Evolutionary conservation across 2,797 vertebrate genomes (phyloP).

Genomic region (Discoglossus pictus): DNA sequence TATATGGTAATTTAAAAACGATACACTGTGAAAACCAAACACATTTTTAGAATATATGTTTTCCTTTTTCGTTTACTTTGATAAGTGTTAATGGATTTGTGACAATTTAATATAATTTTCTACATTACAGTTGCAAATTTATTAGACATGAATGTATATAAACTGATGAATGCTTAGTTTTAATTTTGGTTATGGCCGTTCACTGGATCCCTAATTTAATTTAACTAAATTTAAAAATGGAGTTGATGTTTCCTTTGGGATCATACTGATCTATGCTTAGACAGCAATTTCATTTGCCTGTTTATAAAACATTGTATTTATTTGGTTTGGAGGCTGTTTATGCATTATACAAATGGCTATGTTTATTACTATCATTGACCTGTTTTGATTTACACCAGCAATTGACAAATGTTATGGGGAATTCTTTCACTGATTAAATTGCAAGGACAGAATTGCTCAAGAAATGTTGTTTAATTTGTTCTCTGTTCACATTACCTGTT

Average conservation of each 20-base stretch:
- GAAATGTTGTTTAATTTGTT: conserved; percentile 11
- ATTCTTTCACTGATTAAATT: neutral
- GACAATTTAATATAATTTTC: too few species aligned
- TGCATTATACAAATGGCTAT: neutral
- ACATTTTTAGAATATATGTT: too few species aligned
- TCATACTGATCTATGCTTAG: conserved; percentile 1
- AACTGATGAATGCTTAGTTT: conserved; percentile 8
- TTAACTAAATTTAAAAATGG: conserved; percentile 29
- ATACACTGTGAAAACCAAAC: too few species aligned
- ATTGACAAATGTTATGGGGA: neutral
- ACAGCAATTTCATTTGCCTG: conserved; percentile 7
- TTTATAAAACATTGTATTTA: conserved; percentile 10
- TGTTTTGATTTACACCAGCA: neutral
- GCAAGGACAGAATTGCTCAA: neutral
- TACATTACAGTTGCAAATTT: too few species aligned
- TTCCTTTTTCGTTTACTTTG: too few species aligned
- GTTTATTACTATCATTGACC: neutral
- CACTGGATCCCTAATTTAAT: conserved; percentile 27
- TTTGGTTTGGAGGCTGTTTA: neutral
- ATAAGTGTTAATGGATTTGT: too few species aligned
- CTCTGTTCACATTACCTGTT: neutral
- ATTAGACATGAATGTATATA: too few species aligned
- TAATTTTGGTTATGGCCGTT: conserved; percentile 23
- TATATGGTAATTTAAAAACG: too few species aligned
- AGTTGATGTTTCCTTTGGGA: conserved; percentile 26